Conservation (phyloP, 2,113 vertebrate species). For the Nothoprocta pentlandii region DNA sequence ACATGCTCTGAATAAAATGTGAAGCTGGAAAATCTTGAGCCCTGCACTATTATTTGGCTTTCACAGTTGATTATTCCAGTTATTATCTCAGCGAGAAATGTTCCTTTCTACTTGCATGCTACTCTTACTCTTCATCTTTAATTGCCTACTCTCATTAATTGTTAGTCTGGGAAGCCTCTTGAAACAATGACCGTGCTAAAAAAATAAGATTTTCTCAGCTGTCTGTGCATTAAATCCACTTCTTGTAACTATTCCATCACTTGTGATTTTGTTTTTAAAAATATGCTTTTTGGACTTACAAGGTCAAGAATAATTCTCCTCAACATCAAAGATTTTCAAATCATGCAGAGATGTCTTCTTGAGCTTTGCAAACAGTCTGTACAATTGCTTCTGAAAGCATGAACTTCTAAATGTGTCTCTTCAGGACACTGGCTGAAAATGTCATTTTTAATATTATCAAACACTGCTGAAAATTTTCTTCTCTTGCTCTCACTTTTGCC, state of each 20-base stretch:
- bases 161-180: neutral
- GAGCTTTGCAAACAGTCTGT: neutral
- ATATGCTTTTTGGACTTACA: neutral
- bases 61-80: neutral
- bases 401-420: neutral
- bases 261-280: neutral
- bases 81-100: constrained; percentile 12
- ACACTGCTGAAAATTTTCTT: neutral
- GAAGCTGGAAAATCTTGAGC: neutral
- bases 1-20: neutral
- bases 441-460: neutral
- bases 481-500: neutral
- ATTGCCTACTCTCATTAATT: constrained; percentile 2
- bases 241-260: neutral
- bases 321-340: neutral
- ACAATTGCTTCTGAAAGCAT: neutral
- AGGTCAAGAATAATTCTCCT: neutral
- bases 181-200: neutral
- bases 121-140: constrained; percentile 23
- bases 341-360: neutral
- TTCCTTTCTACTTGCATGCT: neutral
- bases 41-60: neutral
- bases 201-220: neutral
- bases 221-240: neutral
- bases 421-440: neutral